Percentiles rank a stretch among this genome's conserved stretches.
Conservation (phyloP, 2,888 invertebrate species). For the Ochlodes sylvanus region DNA sequence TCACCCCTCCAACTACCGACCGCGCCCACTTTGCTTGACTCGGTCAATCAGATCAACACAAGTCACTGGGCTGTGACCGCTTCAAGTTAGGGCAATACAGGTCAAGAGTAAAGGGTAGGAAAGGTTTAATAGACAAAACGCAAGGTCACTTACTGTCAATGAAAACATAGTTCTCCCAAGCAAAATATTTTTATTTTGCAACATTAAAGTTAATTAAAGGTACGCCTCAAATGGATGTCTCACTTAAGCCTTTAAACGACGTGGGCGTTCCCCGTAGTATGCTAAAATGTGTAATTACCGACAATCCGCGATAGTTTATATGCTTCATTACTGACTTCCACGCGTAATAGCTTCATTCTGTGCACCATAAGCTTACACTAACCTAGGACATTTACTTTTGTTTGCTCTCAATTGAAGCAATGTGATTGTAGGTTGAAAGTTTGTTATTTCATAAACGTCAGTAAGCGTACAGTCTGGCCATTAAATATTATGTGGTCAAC, state of each 20-base stretch:
- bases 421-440: too few relatives aligned
- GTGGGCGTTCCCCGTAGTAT: constrained; percentile 28
- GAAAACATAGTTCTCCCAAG: not conserved
- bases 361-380: not conserved
- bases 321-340: constrained; percentile 34
- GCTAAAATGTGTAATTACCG: constrained; percentile 38
- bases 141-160: not conserved
- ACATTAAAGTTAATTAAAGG: not conserved
- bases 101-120: too few relatives aligned
- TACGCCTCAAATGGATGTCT: not conserved
- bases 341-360: constrained; percentile 25
- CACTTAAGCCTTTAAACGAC: not conserved
- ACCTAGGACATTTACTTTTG: not conserved
- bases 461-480: too few relatives aligned
- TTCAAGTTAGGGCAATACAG: too few relatives aligned
- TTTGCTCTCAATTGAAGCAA: not conserved
- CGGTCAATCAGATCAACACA: too few relatives aligned
- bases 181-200: not conserved
- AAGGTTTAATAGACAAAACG: too few relatives aligned
- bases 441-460: too few relatives aligned
- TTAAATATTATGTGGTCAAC: too few relatives aligned
- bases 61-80: too few relatives aligned
- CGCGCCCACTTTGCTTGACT: too few relatives aligned
- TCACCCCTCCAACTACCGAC: too few relatives aligned
- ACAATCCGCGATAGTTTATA: constrained; percentile 33